phyloP scores from a whole-genome alignment of 2,888 invertebrate species.

The Eristalinus sepulchralis region DNA sequence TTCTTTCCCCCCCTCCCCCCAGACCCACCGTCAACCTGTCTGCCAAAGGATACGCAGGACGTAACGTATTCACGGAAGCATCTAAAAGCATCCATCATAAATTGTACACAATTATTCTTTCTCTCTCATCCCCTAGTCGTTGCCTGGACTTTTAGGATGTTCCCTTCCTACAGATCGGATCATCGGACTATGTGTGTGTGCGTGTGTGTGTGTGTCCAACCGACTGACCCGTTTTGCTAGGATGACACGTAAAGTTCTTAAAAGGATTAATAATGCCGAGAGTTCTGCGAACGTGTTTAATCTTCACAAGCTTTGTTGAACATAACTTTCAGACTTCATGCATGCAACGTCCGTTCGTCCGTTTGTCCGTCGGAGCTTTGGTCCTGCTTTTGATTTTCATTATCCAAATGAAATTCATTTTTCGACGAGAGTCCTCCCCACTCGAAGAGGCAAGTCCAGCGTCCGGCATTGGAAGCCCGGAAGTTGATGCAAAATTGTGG shows the following conservation, averaged over 20 bases:
- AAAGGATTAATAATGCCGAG: slow-evolving; percentile 21
- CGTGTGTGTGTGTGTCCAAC: not conserved
- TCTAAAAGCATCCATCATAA: not conserved
- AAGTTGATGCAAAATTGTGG: slow-evolving; percentile 17
- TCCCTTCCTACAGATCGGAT: not conserved
- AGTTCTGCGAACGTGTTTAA: slow-evolving; percentile 18
- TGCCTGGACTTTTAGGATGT: not conserved
- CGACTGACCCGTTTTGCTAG: slow-evolving; percentile 24
- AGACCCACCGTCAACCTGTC: not conserved
- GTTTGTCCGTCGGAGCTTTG: too few species aligned
- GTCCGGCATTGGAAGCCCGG: not conserved
- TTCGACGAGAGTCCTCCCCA: not conserved
- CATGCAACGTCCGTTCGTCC: not conserved
- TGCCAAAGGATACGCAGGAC: not conserved
- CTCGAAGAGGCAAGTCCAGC: not conserved
- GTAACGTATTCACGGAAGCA: not conserved
- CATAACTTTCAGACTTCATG: slow-evolving; percentile 30
- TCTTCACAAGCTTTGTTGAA: slow-evolving; percentile 19
- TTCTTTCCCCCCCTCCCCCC: not conserved
- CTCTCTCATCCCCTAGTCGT: not conserved
- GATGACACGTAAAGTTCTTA: slow-evolving; percentile 26
- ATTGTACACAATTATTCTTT: not conserved
- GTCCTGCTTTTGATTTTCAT: slow-evolving; percentile 19
- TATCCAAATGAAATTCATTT: slow-evolving; percentile 20
- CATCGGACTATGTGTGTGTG: not conserved